These are phyloP conservation scores for Drosophila multiciliata DNA, from an alignment of 2,888 invertebrate genomes.

Conservation along the genomic window DNA sequence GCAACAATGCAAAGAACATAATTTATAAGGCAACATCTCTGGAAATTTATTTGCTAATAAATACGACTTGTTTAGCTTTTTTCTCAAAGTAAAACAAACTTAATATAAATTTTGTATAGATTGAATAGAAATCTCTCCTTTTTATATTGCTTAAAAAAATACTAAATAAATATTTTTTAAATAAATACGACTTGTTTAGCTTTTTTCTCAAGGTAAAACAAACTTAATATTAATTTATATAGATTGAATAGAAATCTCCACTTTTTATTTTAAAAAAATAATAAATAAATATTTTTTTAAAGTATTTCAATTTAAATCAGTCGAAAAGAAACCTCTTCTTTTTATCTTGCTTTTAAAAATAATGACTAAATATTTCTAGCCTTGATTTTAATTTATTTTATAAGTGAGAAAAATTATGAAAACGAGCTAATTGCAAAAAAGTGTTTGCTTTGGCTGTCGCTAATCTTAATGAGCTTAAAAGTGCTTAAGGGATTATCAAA, in stretches of 20 bases:
- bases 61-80: slow-evolving; percentile 32
- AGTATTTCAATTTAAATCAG: background rate
- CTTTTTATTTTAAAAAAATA: background rate
- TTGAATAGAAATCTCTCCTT: background rate
- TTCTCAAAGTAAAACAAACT: background rate
- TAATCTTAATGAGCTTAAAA: slow-evolving; percentile 8
- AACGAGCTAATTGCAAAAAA: slow-evolving; percentile 10
- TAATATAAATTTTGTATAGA: background rate
- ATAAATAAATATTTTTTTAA: too few relatives aligned
- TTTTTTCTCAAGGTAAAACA: background rate
- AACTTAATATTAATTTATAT: background rate
- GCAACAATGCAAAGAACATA: slow-evolving; percentile 50
- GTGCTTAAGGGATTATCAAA: background rate
- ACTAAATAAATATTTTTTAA: background rate
- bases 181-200: slow-evolving; percentile 43
- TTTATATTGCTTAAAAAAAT: background rate
- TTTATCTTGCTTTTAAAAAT: background rate
- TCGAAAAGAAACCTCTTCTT: background rate
- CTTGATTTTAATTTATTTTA: background rate
- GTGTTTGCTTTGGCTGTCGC: slow-evolving; percentile 5
- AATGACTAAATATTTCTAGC: background rate
- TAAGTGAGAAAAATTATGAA: background rate
- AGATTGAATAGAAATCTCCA: background rate
- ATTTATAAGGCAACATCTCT: slow-evolving; percentile 34
- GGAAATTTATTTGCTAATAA: slow-evolving; percentile 50